Conservation (phyloP, 2,113 vertebrate genomes). For the Megatriorchis doriae region DNA sequence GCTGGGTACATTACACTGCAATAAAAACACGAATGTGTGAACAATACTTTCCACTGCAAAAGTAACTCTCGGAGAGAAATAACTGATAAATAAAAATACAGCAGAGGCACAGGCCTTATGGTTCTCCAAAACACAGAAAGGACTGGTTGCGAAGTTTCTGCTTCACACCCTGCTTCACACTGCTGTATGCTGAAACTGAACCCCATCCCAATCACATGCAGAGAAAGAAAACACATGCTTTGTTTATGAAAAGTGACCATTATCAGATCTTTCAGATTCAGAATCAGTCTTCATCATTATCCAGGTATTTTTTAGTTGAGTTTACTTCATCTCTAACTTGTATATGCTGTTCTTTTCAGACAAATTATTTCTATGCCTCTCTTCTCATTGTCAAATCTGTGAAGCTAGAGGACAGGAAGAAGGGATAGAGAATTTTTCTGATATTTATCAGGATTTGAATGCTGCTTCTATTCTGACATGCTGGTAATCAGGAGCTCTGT, state of each 20-base stretch:
- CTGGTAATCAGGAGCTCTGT: neutral
- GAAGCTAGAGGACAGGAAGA: neutral
- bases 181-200: neutral
- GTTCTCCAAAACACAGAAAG: neutral
- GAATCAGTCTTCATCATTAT: neutral
- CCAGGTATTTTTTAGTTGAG: neutral
- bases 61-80: neutral
- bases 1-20: constrained; percentile 13
- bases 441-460: neutral
- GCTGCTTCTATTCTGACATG: neutral
- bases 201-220: neutral
- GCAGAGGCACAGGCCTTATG: neutral
- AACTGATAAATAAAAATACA: neutral
- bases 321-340: neutral
- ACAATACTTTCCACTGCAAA: constrained; percentile 49
- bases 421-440: neutral
- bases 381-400: neutral
- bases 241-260: neutral
- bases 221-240: neutral
- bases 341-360: neutral
- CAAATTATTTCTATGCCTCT: neutral
- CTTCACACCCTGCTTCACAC: neutral
- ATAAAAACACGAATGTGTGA: neutral
- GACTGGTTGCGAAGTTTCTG: neutral
- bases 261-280: neutral